These are phyloP conservation scores for Muschampia staudingeri DNA, from an alignment of 2,888 invertebrate species.

Conservation along the genomic window DNA sequence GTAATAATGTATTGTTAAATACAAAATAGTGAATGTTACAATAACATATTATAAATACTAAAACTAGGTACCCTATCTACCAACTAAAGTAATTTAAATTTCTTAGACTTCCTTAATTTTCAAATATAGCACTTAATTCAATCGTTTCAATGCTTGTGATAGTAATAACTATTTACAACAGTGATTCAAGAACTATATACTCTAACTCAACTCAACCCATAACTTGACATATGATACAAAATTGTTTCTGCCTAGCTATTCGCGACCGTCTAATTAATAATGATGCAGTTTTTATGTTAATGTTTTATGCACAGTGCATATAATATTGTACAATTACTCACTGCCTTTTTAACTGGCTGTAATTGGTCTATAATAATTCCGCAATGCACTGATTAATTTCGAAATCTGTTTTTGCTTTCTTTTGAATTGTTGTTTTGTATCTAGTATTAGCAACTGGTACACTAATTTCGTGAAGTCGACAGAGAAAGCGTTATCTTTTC, in stretches of 20 bases:
- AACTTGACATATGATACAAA: neutral
- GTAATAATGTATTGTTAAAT: neutral
- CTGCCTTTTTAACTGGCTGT: slow-evolving; percentile 15
- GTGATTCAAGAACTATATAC: neutral
- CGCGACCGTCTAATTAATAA: neutral
- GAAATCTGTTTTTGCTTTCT: slow-evolving; percentile 31
- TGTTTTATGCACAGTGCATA: neutral
- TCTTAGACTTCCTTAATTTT: too few relatives aligned
- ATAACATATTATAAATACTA: too few relatives aligned
- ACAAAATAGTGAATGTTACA: too few relatives aligned
- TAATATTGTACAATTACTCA: slow-evolving; percentile 18
- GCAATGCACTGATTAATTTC: slow-evolving; percentile 31
- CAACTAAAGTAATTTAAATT: too few relatives aligned
- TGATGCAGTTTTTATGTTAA: slow-evolving; percentile 13
- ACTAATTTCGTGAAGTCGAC: slow-evolving; percentile 24
- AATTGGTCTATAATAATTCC: slow-evolving; percentile 17
- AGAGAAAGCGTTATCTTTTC: slow-evolving; percentile 43
- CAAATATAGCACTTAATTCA: too few relatives aligned
- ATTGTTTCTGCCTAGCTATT: neutral
- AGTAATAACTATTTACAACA: neutral
- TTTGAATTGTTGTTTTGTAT: slow-evolving; percentile 23
- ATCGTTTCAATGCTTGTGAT: too few relatives aligned
- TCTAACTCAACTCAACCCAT: neutral
- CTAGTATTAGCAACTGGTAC: neutral
- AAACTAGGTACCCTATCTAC: too few relatives aligned